phyloP scores from a whole-genome alignment of 2,797 vertebrate genomes.

The Ptychobarbus kaznakovi region DNA sequence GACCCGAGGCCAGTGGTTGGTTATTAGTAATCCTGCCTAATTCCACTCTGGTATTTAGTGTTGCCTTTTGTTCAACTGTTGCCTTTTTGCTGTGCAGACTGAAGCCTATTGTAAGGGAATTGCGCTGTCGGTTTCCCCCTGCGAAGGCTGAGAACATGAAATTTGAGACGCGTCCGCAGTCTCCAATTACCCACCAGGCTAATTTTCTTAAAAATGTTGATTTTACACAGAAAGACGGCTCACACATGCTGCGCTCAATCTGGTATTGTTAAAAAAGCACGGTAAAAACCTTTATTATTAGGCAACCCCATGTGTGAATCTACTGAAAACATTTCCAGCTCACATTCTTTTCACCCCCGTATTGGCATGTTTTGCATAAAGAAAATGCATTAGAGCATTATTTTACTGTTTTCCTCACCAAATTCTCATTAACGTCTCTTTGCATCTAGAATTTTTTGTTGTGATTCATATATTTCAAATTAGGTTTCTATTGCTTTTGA shows the following conservation, averaged over 20 bases:
- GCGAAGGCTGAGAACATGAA: slow-evolving; percentile 67
- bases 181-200: slow-evolving; percentile 66
- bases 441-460: background rate
- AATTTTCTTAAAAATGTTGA: slow-evolving; percentile 64
- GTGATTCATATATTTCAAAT: background rate
- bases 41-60: slow-evolving; percentile 57
- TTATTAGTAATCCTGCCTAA: slow-evolving; percentile 61
- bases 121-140: slow-evolving; percentile 60
- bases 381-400: background rate
- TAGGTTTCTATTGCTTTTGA: background rate
- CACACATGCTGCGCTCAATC: slow-evolving; percentile 61
- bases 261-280: slow-evolving; percentile 19
- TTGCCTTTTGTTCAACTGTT: slow-evolving; percentile 60
- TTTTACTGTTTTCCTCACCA: background rate
- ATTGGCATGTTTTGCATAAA: background rate
- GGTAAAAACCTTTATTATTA: background rate
- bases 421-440: background rate
- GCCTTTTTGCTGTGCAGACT: slow-evolving; percentile 45
- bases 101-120: slow-evolving; percentile 49
- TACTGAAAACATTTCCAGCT: background rate
- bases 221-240: slow-evolving; percentile 69
- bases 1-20: slow-evolving; percentile 43
- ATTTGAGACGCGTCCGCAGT: slow-evolving; percentile 65
- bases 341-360: background rate
- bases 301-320: background rate